Evolutionary conservation across 2,797 vertebrate species (phyloP), one percentile per base, ranked within the genome.

Genomic region (Pseudochirops cupreus): DNA sequence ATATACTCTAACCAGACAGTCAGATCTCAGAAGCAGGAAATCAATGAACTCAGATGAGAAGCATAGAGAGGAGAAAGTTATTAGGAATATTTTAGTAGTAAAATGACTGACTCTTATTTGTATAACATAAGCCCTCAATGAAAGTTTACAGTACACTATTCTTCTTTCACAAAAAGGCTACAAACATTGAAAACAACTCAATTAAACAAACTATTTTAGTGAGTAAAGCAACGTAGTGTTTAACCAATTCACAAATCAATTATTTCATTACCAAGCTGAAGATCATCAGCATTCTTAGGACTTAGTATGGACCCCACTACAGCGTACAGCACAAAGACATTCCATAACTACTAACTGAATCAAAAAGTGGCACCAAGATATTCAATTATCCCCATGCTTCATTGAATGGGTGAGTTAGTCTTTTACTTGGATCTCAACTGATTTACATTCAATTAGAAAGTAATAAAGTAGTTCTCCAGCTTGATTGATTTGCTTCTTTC

Each of bases 391-490:
- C 3, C 31, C 62, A 29, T 74, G 13, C 21, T 52, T 39, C 29
- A 33, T 56, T 11, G 0, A 4, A 9, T 24, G 31, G 91, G 4
- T 91, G 50, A 90, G 31, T 89, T 59, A 54, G 6, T 55, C 24
- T 91, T 92, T 96, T 33, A 59, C 50, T 29, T 67, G 5, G 96
- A 56, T 90, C 56, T 29, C 94, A 52, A 0, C 55, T 92, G 24
- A 74, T 0, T 93, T 53, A 56, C 4, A 87, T 50, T 87, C 3
- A 50, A 26, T 50, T 9, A 50, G 24, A 87, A 87, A 87, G 24
- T 87, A 87, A 87, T 28, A 28, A 87, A 87, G 10, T 82, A 52
- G 52, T 46, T 46, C 46, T 46, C 46, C 46, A 46, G 46, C 46
- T 46, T 46, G 46, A 46, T 46, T 1, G 46, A 46, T 46, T 46